phyloP scores from a whole-genome alignment of 2,113 vertebrate species.

The human region DNA sequence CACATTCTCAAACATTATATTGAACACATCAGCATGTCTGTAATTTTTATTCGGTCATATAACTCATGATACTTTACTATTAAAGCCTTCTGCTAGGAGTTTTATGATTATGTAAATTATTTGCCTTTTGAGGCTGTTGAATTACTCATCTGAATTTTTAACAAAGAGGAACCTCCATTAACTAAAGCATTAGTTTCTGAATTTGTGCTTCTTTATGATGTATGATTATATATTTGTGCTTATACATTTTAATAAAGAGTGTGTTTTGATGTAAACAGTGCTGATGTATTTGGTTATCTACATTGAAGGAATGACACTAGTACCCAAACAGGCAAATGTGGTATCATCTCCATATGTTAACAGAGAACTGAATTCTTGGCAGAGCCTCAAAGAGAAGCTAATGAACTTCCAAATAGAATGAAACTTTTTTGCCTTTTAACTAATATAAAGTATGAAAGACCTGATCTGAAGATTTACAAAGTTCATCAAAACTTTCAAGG shows the following conservation, averaged over 20 bases:
- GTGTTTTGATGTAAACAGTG: not conserved
- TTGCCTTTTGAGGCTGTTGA: not conserved
- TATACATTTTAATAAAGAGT: not conserved
- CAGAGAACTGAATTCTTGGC: not conserved
- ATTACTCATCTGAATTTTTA: not conserved
- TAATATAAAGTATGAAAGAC: constrained; percentile 45
- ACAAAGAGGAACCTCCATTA: not conserved
- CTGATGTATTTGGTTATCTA: not conserved
- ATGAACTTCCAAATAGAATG: constrained; percentile 26
- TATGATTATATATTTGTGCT: not conserved
- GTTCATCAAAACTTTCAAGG: constrained; percentile 53
- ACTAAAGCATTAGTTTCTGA: not conserved
- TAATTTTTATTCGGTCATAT: not conserved
- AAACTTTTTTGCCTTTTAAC: constrained; percentile 15
- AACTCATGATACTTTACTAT: not conserved
- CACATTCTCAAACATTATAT: not conserved
- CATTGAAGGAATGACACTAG: not conserved
- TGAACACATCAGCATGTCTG: not conserved
- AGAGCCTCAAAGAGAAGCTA: constrained; percentile 36
- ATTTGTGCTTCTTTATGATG: not conserved
- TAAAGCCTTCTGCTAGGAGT: not conserved
- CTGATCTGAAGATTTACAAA: constrained; percentile 53
- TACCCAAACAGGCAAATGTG: not conserved
- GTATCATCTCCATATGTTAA: constrained; percentile 29
- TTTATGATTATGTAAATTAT: constrained; percentile 1